A percentile compares a stretch with the other conserved stretches of the same genome.
phyloP scores from a whole-genome alignment of 2,888 invertebrate genomes.

The Eupsilia transversa region DNA sequence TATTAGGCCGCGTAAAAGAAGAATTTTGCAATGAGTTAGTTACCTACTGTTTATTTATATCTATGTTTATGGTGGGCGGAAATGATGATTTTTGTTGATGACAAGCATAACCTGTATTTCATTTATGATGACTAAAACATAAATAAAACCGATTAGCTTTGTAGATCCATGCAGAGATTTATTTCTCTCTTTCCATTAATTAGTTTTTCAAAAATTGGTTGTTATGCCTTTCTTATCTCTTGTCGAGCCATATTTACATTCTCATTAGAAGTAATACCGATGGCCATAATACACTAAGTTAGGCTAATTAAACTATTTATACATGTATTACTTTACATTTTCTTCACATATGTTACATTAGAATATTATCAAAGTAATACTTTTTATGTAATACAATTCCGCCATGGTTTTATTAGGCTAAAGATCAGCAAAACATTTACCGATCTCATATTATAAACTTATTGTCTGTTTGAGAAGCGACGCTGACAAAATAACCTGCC shows the following conservation, averaged over 20 bases:
- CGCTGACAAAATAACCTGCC: slow-evolving; percentile 52
- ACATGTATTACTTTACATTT: slow-evolving; percentile 76
- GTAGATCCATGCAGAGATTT: slow-evolving; percentile 19
- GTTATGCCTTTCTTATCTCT: slow-evolving; percentile 30
- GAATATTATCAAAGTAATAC: slow-evolving; percentile 82
- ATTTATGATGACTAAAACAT: slow-evolving; percentile 56
- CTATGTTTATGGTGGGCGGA: slow-evolving; percentile 40
- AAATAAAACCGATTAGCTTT: slow-evolving; percentile 50
- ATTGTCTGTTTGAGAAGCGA: slow-evolving; percentile 63
- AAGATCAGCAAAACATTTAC: slow-evolving; percentile 45
- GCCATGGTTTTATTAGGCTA: slow-evolving; percentile 54
- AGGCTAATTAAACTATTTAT: slow-evolving; percentile 71
- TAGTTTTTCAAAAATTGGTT: slow-evolving; percentile 54
- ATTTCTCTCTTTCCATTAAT: not conserved
- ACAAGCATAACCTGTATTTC: slow-evolving; percentile 37
- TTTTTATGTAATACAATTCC: slow-evolving; percentile 83
- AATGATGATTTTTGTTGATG: slow-evolving; percentile 23
- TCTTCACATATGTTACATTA: slow-evolving; percentile 72
- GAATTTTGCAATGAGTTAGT: not conserved
- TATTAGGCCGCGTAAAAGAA: slow-evolving; percentile 28
- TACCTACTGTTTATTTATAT: slow-evolving; percentile 36
- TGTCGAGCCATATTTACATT: slow-evolving; percentile 73
- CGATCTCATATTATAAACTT: slow-evolving; percentile 57
- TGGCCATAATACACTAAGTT: slow-evolving; percentile 67
- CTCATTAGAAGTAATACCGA: slow-evolving; percentile 64